These are phyloP conservation scores for Acanthisitta chloris DNA, from an alignment of 2,113 vertebrate genomes.

Conservation along the genomic window DNA sequence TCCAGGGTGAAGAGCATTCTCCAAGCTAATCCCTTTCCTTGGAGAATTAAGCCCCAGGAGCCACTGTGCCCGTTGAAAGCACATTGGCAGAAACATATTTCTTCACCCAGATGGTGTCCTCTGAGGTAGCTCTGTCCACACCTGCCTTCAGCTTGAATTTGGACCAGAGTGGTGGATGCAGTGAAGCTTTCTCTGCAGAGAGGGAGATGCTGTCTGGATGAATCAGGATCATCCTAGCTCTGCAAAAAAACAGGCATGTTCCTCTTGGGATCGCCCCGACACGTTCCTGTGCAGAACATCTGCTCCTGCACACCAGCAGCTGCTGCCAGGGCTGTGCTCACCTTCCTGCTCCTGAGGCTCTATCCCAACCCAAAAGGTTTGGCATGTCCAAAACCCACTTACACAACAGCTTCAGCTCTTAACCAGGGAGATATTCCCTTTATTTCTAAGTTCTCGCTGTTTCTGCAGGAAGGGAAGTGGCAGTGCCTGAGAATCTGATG, in stretches of 20 bases:
- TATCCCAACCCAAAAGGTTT: accelerated
- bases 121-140: background rate
- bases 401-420: background rate
- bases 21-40: background rate
- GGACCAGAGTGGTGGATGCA: background rate
- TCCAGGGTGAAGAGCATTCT: background rate
- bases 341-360: background rate
- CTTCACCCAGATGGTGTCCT: background rate
- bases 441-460: background rate
- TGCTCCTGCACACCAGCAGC: slow-evolving; percentile 1
- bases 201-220: background rate
- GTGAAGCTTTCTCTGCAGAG: background rate
- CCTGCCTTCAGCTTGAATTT: background rate
- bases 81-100: background rate
- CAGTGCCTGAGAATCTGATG: accelerated
- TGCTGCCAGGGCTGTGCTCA: background rate
- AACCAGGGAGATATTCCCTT: background rate
- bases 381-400: background rate
- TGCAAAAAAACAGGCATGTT: background rate
- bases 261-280: background rate
- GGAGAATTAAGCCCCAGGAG: background rate
- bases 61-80: background rate
- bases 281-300: slow-evolving; percentile 22
- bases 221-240: slow-evolving; percentile 11
- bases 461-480: background rate